Base-by-base conservation (phyloP, 2,113 vertebrate genomes). In the Alexandromys fortis region DNA sequence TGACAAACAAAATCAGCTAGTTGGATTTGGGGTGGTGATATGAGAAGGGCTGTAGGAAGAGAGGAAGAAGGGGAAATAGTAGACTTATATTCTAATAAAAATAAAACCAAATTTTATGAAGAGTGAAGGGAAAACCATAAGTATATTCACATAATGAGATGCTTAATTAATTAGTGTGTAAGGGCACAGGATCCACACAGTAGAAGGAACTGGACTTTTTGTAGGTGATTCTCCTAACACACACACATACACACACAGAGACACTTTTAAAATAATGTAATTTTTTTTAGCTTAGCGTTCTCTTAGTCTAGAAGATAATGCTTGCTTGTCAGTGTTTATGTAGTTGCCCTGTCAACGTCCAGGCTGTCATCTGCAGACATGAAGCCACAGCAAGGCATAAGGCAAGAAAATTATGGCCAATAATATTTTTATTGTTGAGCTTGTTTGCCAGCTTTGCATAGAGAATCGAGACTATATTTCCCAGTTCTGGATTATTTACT, bases 361-460 rank as follows among this genome's bases (percentile, higher is more conserved):
- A 92, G 93, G 26, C 86, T 96, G 73, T 92, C 94, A 76, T 87
- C 38, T 90, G 72, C 92, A 93, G 65, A 91, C 35, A 96, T 72
- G 65, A 98, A 97, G 93, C 95, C 95, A 96, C 89, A 95, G 97
- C 86, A 97, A 97, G 95, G 88, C 73, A 88, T 88, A 89, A 98
- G 91, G 89, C 61, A 63, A 63, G 61, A 95, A 97, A 96, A 94
- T 95, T 73, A 87, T 76, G 98, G 96, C 97, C 94, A 98, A 89
- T 94, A 97, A 28, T 93, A 49, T 83, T 96, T 35, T 83, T 93
- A 82, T 58, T 95, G 47, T 76, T 67, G 89, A 86, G 83, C 86
- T 91, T 95, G 0, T 96, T 94, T 98, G 49, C 63, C 94, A 97
- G 11, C 77, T 92, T 97, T 96, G 0, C 6, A 86, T 68, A 17